Evolutionary conservation across 2,113 vertebrate genomes (phyloP).

Genomic region (Atherinomorus stipes): DNA sequence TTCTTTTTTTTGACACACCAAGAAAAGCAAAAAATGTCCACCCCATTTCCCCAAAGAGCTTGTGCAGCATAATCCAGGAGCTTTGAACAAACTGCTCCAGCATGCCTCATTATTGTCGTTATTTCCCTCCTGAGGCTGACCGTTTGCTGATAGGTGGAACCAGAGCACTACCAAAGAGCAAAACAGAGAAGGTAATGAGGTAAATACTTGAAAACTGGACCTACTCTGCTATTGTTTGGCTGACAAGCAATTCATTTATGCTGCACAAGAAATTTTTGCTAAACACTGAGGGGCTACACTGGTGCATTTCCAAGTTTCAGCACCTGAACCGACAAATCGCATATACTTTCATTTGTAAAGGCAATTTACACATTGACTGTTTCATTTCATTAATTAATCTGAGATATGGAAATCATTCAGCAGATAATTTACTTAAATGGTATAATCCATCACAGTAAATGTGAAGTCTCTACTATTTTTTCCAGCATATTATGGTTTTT

Average conservation of each 20-base stretch:
- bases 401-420: conserved; percentile 8
- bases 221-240: conserved; percentile 1
- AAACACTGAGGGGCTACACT: conserved; percentile 1
- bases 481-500: background rate
- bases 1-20: conserved; percentile 7
- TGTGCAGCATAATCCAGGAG: conserved; percentile 27
- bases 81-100: conserved; percentile 36
- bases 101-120: conserved; percentile 41
- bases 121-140: conserved; percentile 35
- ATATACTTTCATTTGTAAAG: conserved; percentile 14
- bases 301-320: conserved; percentile 9
- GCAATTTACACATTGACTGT: background rate
- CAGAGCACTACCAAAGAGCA: background rate
- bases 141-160: conserved; percentile 30
- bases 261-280: conserved; percentile 17
- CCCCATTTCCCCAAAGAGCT: conserved; percentile 31
- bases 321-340: conserved; percentile 4
- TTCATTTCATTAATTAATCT: background rate
- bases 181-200: conserved; percentile 39
- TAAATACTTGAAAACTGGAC: conserved; percentile 26
- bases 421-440: background rate
- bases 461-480: background rate
- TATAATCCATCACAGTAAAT: conserved; percentile 8
- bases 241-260: conserved; percentile 9
- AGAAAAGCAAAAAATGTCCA: conserved; percentile 6